phyloP scores from a whole-genome alignment of 1,140 invertebrate species.

The Drosophila burlai region DNA sequence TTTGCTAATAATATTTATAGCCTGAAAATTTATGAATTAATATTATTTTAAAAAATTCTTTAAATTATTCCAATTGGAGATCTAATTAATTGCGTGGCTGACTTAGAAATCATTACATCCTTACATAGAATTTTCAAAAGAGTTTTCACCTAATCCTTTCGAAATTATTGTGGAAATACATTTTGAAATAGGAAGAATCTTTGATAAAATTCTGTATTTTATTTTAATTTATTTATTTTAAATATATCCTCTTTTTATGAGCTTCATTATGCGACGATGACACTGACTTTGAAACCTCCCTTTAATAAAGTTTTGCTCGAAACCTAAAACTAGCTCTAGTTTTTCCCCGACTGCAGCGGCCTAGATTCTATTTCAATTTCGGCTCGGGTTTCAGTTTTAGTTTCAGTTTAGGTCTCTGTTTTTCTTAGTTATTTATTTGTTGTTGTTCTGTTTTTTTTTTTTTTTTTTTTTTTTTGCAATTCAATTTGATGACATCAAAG shows the following conservation, averaged over 20 bases:
- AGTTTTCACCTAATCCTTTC: too few relatives aligned
- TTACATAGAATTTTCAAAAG: too few relatives aligned
- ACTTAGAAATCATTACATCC: too few relatives aligned
- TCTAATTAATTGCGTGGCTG: too few relatives aligned
- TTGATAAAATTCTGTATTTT: too few relatives aligned
- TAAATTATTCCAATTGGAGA: background rate
- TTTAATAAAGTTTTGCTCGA: background rate
- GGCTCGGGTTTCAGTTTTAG: conserved; percentile 14
- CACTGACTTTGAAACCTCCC: background rate
- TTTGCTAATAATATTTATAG: too few relatives aligned
- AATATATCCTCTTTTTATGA: too few relatives aligned
- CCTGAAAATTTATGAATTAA: too few relatives aligned
- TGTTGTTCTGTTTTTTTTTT: conserved; percentile 8
- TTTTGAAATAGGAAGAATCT: too few relatives aligned
- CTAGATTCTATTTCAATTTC: conserved; percentile 25
- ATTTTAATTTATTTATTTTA: too few relatives aligned
- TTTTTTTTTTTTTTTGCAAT: conserved; percentile 41
- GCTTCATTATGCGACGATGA: background rate
- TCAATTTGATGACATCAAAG: conserved; percentile 72
- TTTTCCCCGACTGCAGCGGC: background rate
- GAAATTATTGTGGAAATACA: too few relatives aligned
- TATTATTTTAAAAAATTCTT: background rate
- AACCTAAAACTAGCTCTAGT: background rate
- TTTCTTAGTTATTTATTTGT: background rate
- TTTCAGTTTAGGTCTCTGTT: too few relatives aligned